Conservation (phyloP, 2,797 vertebrate species). For the Channallabes apus region DNA sequence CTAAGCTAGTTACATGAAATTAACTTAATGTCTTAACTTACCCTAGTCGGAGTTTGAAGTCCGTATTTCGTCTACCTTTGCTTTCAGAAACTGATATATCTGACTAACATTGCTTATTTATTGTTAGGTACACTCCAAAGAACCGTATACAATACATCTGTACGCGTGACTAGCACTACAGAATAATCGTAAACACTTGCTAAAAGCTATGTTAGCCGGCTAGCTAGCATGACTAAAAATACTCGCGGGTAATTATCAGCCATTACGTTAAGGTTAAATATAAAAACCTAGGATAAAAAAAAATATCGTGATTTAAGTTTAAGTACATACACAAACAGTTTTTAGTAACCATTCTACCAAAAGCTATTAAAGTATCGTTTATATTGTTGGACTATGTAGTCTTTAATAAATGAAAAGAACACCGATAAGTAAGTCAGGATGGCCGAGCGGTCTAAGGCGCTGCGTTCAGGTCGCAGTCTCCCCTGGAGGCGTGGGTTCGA, state of each 20-base stretch:
- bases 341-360: too few species aligned
- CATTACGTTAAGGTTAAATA: background rate
- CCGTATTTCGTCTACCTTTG: background rate
- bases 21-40: background rate
- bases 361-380: too few species aligned
- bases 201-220: background rate
- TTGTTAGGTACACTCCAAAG: background rate
- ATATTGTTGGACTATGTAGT: too few species aligned
- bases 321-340: background rate
- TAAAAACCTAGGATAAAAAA: background rate
- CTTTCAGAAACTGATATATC: background rate
- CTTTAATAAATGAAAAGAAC: too few species aligned
- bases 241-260: background rate
- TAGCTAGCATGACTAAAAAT: conserved; percentile 21
- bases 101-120: conserved; percentile 1
- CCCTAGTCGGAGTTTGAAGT: background rate
- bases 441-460: conserved; percentile 66
- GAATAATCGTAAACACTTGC: too few species aligned
- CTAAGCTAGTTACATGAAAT: background rate
- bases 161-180: background rate
- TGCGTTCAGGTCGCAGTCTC: conserved; percentile 74
- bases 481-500: conserved; percentile 72
- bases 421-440: conserved; percentile 53
- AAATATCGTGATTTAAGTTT: background rate
- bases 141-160: background rate